A percentile compares a stretch with the other conserved stretches of the same genome.
These are phyloP conservation scores for Scaptomyza graminum DNA, from an alignment of 1,140 invertebrate genomes.

Conservation along the genomic window DNA sequence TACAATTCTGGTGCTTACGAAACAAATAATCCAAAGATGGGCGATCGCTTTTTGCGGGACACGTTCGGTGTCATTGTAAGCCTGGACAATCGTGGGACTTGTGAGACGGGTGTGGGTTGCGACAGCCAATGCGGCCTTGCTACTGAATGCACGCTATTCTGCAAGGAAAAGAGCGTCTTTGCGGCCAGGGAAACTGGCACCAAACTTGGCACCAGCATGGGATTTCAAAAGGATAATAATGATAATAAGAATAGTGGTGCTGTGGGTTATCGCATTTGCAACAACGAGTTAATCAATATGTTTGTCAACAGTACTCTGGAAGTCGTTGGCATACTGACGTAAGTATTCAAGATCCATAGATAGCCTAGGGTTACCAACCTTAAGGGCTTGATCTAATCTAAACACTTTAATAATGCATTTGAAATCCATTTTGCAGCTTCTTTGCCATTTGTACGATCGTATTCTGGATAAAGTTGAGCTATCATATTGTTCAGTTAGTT, in stretches of 20 bases:
- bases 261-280: constrained; percentile 13
- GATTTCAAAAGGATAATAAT: no score
- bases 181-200: background rate
- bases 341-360: constrained; percentile 40
- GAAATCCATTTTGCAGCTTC: constrained; percentile 42
- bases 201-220: no score
- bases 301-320: constrained; percentile 55
- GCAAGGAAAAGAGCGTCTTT: background rate
- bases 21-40: no score
- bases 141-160: background rate
- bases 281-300: constrained; percentile 39
- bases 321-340: constrained; percentile 59
- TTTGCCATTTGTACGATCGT: constrained; percentile 66
- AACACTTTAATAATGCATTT: no score
- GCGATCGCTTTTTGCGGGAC: constrained; percentile 4
- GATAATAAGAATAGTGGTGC: background rate
- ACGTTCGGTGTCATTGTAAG: constrained; percentile 26
- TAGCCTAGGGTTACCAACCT: no score
- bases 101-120: background rate
- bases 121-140: background rate
- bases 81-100: background rate
- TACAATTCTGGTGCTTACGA: background rate
- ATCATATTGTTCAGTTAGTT: constrained; percentile 48
- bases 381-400: no score
- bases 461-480: constrained; percentile 64